phyloP scores from a whole-genome alignment of 2,888 invertebrate species.

The Pardosa pseudoannulata region DNA sequence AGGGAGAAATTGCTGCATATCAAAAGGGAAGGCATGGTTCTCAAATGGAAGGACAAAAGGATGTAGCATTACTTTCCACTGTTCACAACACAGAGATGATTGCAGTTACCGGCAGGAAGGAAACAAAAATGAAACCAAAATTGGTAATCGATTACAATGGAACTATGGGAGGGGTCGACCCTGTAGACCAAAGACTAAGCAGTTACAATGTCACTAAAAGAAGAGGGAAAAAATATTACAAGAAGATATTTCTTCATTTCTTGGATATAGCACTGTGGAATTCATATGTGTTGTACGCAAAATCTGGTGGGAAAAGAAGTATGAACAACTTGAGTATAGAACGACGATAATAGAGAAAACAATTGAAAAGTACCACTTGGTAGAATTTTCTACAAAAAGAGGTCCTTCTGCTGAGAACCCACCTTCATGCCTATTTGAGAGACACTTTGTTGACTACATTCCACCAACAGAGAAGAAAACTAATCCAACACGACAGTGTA shows the following conservation, averaged over 20 bases:
- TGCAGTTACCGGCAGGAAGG: not conserved
- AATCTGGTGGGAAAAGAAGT: constrained; percentile 15
- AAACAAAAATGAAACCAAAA: constrained; percentile 21
- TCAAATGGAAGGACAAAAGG: constrained; percentile 44
- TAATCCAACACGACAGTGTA: not conserved
- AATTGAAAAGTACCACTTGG: not conserved
- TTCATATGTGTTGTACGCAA: constrained; percentile 31
- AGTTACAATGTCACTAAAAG: constrained; percentile 25
- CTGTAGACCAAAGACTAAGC: not conserved
- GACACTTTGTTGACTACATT: constrained; percentile 24
- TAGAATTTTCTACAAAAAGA: constrained; percentile 1
- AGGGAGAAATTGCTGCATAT: constrained; percentile 42
- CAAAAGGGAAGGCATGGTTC: constrained; percentile 23
- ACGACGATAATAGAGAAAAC: constrained; percentile 8
- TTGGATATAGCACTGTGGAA: constrained; percentile 40
- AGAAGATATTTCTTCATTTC: not conserved
- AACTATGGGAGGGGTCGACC: constrained; percentile 16
- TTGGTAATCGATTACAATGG: not conserved
- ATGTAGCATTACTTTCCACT: constrained; percentile 34
- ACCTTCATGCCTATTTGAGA: constrained; percentile 10
- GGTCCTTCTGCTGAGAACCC: not conserved
- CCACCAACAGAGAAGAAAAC: constrained; percentile 18
- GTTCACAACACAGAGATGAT: constrained; percentile 23
- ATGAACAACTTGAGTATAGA: constrained; percentile 3
- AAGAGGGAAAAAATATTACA: constrained; percentile 23